Base-by-base conservation (phyloP, 1,140 invertebrate genomes). In the Listronotus bonariensis region DNA sequence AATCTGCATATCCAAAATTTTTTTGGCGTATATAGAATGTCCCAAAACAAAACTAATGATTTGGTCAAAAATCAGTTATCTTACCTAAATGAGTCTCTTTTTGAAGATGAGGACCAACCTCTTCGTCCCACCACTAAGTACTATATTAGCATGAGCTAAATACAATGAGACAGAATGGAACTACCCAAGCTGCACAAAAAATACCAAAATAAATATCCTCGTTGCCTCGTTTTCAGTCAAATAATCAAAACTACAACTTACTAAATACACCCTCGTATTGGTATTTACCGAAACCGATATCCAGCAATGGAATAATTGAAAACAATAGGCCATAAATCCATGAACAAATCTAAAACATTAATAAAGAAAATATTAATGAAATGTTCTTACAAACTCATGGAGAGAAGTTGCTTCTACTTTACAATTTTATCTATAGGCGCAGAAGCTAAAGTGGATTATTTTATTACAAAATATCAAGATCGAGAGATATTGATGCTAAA, bases 221-320 rank as follows among this genome's bases (percentile, higher is more conserved):
- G 82, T 83, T 1, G 75, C 73, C 0, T 72, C 65, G 67, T 85
- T 81, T 34, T 84, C 81, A 6, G 85, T 85, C 3, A 93, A 78
- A 71, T 92, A 93, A 73, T 92, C 90, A 68, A 90, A 93, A 64
- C 89, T 91, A 78, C 91, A 93, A 68, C 87, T 90, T 6, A 89
- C 92, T 48, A 92, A 78, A 65, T 86, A 91, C n/a, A 6, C 89
- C 89, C 79, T 92, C 91, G 1, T 90, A 89, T 10, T 90, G 87
- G 78, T 92, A 93, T 6, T 81, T 80, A 5, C 88, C 87, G 11
- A 89, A 81, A 6, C 88, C 88, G 20, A 90, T 82, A 67, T 87
- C 82, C 41, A 88, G 71, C 0, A 89, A 81, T 0, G 91, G 91
- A 48, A 90, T 82, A 0, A 82, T 72, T 1, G 89, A 80, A 72